Percentiles rank a stretch among this genome's conserved stretches.
These are phyloP conservation scores for Actinernus sp. DNA, from an alignment of 92 coral and sea anemone species.

Conservation along the genomic window DNA sequence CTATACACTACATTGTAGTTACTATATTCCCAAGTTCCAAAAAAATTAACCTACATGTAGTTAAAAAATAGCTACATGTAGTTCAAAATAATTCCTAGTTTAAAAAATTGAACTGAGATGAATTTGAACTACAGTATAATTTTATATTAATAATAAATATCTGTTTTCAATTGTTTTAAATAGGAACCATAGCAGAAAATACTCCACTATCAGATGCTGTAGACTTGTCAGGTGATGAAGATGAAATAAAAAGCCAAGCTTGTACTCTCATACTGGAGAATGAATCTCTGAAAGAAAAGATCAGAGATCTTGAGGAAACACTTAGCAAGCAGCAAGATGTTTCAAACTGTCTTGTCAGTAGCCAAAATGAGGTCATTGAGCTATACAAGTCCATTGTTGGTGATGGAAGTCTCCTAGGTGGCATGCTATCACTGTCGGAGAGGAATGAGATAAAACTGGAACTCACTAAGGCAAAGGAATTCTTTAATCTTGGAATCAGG, in stretches of 20 bases:
- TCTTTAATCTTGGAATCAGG: slow-evolving; percentile 30
- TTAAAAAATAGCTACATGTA: no score
- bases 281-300: background rate
- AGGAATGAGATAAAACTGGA: slow-evolving; percentile 35
- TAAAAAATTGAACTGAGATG: no score
- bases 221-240: no score
- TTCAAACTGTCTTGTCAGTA: background rate
- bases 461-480: slow-evolving; percentile 30
- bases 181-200: no score
- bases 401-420: slow-evolving; percentile 34
- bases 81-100: no score
- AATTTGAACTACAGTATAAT: no score
- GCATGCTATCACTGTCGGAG: slow-evolving; percentile 42
- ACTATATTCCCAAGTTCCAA: no score
- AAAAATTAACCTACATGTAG: no score
- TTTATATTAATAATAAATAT: no score
- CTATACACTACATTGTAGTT: no score
- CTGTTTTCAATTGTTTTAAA: no score
- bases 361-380: slow-evolving; percentile 18
- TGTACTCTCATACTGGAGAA: background rate
- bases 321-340: background rate
- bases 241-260: background rate
- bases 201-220: no score
- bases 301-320: background rate
- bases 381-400: slow-evolving; percentile 12